Percentiles rank a stretch among this genome's conserved stretches.
These are phyloP conservation scores for Zaprionus vittiger DNA, from an alignment of 1,140 invertebrate genomes.

Conservation along the genomic window DNA sequence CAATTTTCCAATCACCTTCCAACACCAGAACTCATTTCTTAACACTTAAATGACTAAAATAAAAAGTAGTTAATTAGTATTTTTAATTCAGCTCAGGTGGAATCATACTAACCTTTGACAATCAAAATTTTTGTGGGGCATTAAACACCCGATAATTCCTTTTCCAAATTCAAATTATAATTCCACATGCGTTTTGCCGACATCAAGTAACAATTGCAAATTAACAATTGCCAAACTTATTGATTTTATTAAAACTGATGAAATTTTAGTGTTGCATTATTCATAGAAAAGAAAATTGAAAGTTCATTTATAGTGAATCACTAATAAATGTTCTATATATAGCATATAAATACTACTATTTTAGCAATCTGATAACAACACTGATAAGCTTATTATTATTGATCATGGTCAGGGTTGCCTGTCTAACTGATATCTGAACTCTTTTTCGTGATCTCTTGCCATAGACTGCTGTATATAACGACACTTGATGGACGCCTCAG, in stretches of 20 bases:
- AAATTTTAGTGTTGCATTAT: background rate
- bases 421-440: conserved; percentile 6
- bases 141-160: background rate
- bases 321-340: background rate
- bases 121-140: background rate
- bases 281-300: background rate
- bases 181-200: background rate
- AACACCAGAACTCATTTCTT: background rate
- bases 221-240: background rate
- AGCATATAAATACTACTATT: background rate
- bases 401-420: conserved; percentile 23
- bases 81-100: background rate
- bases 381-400: conserved; percentile 46
- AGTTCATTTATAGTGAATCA: background rate
- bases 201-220: conserved; percentile 2
- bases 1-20: background rate
- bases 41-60: background rate
- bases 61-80: background rate
- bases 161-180: conserved; percentile 2
- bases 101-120: background rate
- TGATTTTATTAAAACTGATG: background rate
- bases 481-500: conserved; percentile 94
- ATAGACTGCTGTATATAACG: conserved; percentile 91
- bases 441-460: background rate
- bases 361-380: background rate